These are phyloP conservation scores for Littorina saxatilis DNA, from an alignment of 1,140 invertebrate species.

Conservation along the genomic window DNA sequence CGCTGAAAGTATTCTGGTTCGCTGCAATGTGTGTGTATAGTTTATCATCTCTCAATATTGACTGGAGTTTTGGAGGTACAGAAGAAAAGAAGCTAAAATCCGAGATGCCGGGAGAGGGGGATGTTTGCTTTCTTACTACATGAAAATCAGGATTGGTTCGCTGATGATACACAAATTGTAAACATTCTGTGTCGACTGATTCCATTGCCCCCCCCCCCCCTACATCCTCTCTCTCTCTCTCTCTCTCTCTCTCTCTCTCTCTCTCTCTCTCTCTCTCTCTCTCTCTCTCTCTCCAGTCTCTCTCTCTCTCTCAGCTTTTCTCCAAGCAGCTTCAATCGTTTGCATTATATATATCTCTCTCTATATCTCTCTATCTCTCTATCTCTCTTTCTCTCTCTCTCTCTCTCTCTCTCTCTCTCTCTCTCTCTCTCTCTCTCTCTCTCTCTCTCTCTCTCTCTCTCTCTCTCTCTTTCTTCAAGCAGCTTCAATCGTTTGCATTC, in stretches of 20 bases:
- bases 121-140: too few species aligned
- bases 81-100: too few species aligned
- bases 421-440: neutral
- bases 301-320: constrained; percentile 7
- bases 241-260: constrained; percentile 9
- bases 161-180: too few species aligned
- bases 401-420: neutral
- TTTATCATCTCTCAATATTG: too few species aligned
- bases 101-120: too few species aligned
- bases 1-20: too few species aligned
- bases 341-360: neutral
- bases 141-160: too few species aligned
- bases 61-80: too few species aligned
- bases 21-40: too few species aligned
- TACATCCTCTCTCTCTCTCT: neutral
- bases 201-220: neutral
- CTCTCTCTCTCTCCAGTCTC: constrained; percentile 9
- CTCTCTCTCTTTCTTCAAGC: constrained; percentile 11
- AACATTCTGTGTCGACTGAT: too few species aligned
- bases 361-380: neutral
- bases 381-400: neutral
- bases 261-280: constrained; percentile 18
- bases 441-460: constrained; percentile 2
- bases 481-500: neutral
- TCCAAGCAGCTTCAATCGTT: too few species aligned